These are phyloP conservation scores for Cryptomyrus ogoouensis DNA, from an alignment of 2,113 vertebrate species.

Conservation along the genomic window DNA sequence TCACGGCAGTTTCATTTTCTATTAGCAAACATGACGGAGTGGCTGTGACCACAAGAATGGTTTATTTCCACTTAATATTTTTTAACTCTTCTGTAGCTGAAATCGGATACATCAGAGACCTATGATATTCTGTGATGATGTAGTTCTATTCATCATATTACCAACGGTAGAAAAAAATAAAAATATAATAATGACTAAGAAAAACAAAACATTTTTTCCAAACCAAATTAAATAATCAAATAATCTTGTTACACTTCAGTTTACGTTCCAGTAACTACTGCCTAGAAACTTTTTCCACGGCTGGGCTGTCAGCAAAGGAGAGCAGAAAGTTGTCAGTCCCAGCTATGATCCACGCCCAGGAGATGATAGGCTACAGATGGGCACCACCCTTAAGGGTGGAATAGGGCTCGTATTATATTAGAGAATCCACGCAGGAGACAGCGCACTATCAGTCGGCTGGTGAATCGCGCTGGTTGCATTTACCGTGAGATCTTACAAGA, in stretches of 20 bases:
- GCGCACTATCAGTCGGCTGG: not conserved
- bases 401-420: constrained; percentile 21
- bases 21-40: not conserved
- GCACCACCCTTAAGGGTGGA: constrained; percentile 25
- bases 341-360: constrained; percentile 8
- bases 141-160: not conserved
- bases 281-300: not conserved
- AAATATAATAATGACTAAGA: not conserved
- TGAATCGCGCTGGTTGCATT: not conserved
- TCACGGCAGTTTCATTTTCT: not conserved
- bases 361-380: constrained; percentile 22
- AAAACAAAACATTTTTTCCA: not conserved
- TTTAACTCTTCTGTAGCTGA: not conserved
- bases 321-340: not conserved
- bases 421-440: not conserved
- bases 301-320: not conserved
- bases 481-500: not conserved
- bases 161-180: not conserved
- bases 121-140: not conserved
- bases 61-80: not conserved
- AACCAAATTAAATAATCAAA: not conserved
- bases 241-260: not conserved
- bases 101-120: not conserved
- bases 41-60: not conserved
- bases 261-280: not conserved